A percentile compares a stretch with the other conserved stretches of the same genome.
These are phyloP conservation scores for Salvelinus fontinalis DNA, from an alignment of 2,113 vertebrate genomes.

Conservation along the genomic window DNA sequence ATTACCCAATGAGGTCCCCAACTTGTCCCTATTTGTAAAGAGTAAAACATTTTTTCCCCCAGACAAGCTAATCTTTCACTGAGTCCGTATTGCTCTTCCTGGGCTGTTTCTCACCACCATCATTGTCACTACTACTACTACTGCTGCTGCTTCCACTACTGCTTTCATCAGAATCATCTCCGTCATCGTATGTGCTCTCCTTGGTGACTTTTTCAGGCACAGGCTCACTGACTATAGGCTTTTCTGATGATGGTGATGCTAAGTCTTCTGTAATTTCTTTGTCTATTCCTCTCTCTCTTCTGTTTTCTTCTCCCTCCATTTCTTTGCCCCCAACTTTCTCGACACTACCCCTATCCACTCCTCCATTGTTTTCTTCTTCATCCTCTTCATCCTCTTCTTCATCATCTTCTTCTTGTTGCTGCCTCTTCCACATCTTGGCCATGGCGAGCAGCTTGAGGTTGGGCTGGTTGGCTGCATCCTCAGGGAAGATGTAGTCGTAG, in stretches of 20 bases:
- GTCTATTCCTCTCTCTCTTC: neutral
- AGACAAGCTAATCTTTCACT: constrained; percentile 28
- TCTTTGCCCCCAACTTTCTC: constrained; percentile 69
- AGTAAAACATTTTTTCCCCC: neutral
- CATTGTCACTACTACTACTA: constrained; percentile 17
- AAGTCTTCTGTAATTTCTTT: neutral
- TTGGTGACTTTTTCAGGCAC: neutral
- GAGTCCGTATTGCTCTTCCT: constrained; percentile 22
- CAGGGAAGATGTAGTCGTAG: constrained; percentile 98
- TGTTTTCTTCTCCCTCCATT: constrained; percentile 62
- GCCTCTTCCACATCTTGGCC: constrained; percentile 98
- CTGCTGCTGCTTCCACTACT: constrained; percentile 30
- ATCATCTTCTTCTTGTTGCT: constrained; percentile 74
- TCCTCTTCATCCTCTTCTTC: constrained; percentile 54
- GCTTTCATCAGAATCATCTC: constrained; percentile 29
- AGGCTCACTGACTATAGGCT: neutral
- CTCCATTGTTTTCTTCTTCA: constrained; percentile 6
- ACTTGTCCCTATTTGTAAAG: neutral
- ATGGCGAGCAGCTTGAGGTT: constrained; percentile 97
- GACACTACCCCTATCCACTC: neutral
- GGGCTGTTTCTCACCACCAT: constrained; percentile 16
- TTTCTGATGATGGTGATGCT: too few relatives aligned
- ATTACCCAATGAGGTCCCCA: neutral
- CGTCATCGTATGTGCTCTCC: constrained; percentile 10
- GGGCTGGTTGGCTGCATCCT: constrained; percentile 96